Conservation (phyloP, 2,888 invertebrate genomes). For the Parapristionchus giblindavisi region DNA sequence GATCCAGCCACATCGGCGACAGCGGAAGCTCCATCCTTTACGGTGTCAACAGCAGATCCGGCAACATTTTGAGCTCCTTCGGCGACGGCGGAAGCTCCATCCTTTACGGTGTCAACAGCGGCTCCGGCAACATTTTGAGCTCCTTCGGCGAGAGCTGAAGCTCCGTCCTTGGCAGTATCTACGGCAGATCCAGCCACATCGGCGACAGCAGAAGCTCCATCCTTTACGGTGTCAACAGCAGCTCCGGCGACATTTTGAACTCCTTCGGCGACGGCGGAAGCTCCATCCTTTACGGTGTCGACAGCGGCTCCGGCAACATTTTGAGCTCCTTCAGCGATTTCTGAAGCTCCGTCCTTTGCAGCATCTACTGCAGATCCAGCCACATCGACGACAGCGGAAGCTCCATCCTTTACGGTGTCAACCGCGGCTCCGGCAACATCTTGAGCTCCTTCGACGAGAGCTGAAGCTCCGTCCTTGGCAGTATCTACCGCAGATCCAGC, state of each 20-base stretch:
- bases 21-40: too few species aligned
- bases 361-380: neutral
- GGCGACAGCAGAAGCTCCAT: neutral
- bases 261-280: neutral
- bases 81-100: neutral
- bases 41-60: neutral
- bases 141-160: neutral
- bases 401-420: neutral
- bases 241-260: neutral
- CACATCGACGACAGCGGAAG: neutral
- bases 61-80: constrained; percentile 1
- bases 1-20: too few species aligned
- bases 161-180: neutral
- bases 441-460: neutral
- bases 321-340: neutral
- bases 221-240: neutral
- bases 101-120: neutral
- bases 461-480: neutral
- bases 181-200: neutral
- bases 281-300: neutral
- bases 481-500: constrained; percentile 1
- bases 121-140: neutral
- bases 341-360: neutral
- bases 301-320: neutral
- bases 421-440: neutral